Evolutionary conservation across 2,888 invertebrate genomes (phyloP).

Genomic region (Dynastes hyllus): DNA sequence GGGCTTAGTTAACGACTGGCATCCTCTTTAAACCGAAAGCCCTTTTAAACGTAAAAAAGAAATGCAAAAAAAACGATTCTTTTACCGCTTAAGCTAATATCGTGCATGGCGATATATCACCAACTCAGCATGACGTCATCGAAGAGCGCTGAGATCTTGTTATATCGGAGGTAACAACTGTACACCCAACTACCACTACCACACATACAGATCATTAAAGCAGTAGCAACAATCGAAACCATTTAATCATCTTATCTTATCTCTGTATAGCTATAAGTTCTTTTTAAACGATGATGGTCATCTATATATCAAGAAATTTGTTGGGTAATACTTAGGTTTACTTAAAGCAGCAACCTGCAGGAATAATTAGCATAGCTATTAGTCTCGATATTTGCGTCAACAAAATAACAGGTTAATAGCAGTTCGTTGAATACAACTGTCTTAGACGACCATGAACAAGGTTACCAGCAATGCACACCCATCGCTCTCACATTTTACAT

Average conservation of each 20-base stretch:
- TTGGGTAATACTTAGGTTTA: neutral
- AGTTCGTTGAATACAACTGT: constrained; percentile 6
- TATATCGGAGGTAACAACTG: too few relatives aligned
- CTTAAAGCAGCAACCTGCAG: constrained; percentile 7
- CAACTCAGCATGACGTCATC: too few relatives aligned
- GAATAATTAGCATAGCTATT: constrained; percentile 23
- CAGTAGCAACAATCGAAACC: too few relatives aligned
- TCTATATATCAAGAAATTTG: neutral
- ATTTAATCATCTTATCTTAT: neutral
- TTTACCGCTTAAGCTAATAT: too few relatives aligned
- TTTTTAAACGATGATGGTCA: neutral
- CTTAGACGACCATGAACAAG: constrained; percentile 25
- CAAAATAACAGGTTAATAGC: constrained; percentile 24
- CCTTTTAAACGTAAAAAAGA: too few relatives aligned
- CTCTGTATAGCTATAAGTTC: neutral
- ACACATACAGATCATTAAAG: too few relatives aligned
- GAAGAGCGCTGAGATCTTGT: too few relatives aligned
- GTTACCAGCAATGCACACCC: constrained; percentile 20
- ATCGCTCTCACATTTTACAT: constrained; percentile 11
- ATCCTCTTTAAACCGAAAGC: too few relatives aligned
- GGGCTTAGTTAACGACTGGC: too few relatives aligned
- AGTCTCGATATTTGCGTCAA: neutral
- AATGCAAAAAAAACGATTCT: too few relatives aligned
- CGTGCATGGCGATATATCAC: too few relatives aligned
- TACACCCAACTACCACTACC: too few relatives aligned